Conservation (phyloP, 2,888 invertebrate species). For the Exephanes ischioxanthus region DNA sequence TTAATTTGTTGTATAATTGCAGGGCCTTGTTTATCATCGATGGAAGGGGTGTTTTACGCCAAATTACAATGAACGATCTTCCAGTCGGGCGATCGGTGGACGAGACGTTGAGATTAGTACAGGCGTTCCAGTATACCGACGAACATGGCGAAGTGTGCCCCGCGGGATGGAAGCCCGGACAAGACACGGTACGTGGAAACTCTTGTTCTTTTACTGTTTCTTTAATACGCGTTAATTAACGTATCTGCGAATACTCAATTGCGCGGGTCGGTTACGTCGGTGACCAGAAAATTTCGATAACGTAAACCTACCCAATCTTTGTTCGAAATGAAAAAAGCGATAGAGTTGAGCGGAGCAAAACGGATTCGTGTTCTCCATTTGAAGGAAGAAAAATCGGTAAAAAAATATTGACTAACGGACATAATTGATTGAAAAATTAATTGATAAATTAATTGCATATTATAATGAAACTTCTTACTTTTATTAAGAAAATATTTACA, state of each 20-base stretch:
- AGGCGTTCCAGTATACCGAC: constrained; percentile 98
- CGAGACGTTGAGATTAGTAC: constrained; percentile 96
- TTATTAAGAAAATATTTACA: constrained; percentile 41
- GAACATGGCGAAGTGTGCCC: constrained; percentile 98
- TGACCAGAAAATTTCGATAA: too few relatives aligned
- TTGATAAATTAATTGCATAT: constrained; percentile 15
- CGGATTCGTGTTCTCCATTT: too few relatives aligned
- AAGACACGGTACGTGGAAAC: constrained; percentile 90
- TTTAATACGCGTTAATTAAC: background rate
- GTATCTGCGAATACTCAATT: too few relatives aligned
- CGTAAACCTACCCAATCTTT: too few relatives aligned
- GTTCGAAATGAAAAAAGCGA: too few relatives aligned
- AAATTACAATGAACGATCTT: constrained; percentile 98
- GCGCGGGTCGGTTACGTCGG: too few relatives aligned
- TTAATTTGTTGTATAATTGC: constrained; percentile 57
- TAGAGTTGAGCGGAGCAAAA: too few relatives aligned
- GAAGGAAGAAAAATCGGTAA: too few relatives aligned
- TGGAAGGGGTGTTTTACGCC: constrained; percentile 93
- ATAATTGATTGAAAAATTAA: too few relatives aligned
- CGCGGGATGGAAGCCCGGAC: constrained; percentile 97
- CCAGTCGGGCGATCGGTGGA: constrained; percentile 97
- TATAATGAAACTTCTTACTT: background rate
- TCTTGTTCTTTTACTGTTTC: background rate
- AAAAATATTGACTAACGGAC: too few relatives aligned
- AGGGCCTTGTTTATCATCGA: constrained; percentile 98